Evolutionary conservation across 2,113 vertebrate species (phyloP), one percentile per base, ranked within the genome.

Genomic region (Oryzias curvinotus): DNA sequence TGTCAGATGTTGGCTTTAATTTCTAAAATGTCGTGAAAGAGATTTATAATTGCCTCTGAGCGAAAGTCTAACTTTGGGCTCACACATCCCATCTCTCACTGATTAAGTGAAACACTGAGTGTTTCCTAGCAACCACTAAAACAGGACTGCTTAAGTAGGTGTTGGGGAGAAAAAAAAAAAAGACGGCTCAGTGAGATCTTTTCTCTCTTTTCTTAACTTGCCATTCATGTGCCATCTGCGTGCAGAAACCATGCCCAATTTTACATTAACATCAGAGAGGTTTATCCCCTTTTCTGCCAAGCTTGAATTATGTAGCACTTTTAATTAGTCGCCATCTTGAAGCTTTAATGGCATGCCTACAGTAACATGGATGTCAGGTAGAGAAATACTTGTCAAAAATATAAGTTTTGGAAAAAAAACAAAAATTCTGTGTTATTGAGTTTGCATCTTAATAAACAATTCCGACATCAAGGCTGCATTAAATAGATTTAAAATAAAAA

Each of bases 181-280:
- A 48, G 57, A 72, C 61, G 28, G 61, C 70, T 83, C 68, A 50
- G 73, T 28, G 15, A 77, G 81, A 80, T 83, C 52, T 77, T 65
- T 78, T 64, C 77, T 75, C 77, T 77, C 69, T 73, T 74, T 44
- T 80, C 71, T 65, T 51, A 69, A 84, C 77, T 78, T 77, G 78
- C 75, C 81, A 85, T 90, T 89, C 83, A 89, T 88, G 71, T 80
- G 78, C 87, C 87, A 89, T 91, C 87, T 90, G 87, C 80, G 75
- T 69, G 71, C 73, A 52, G 62, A 53, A 76, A 88, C 75, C 68
- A 82, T 77, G 68, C 71, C 79, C 51, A 14, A 71, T 72, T 71
- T 75, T 68, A 76, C 73, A 78, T 75, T 80, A 73, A 75, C 80
- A 75, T 80, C 80, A 71, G 69, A 81, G 78, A 83, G 72, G 62